Base-by-base conservation (phyloP, 1,140 invertebrate species). In the Orius insidiosus region DNA sequence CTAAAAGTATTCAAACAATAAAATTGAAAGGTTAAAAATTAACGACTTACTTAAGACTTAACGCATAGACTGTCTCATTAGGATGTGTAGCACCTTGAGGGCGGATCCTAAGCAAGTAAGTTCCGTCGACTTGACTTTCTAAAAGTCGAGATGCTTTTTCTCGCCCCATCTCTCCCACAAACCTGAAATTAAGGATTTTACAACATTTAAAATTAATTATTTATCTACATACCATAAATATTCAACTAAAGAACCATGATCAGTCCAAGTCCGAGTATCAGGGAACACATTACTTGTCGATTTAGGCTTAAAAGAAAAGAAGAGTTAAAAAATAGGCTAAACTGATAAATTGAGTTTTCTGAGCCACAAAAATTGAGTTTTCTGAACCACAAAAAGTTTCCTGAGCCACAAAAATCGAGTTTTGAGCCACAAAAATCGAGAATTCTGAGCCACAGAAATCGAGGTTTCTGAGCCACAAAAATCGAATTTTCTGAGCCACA, bases 91-190 rank as follows among this genome's bases (percentile, higher is more conserved):
- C 60, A 39, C 65, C 68, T 45, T 72, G 68, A 18, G 83, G 80
- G 44, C 86, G 74, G 47, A 88, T 77, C 38, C 90, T 67, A 38
- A 96, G 68, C 57, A 95, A 70, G 65, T 86, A 95, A 1, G 89
- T 90, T 48, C 89, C 88, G 63, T 87, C 76, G 52, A 79, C 74
- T 34, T 86, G 71, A 35, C 71, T 66, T 60, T 88, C 79, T 31
- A 95, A 63, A 35, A 78, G 73, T 47, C 68, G 66, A n/a, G 79
- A 74, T 5, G 89, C 89, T 44, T 67, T 71, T 52, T 86, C 80
- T 48, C 89, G 69, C 11, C 81, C 80, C 85, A 92, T 88, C 64
- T 82, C 80, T 14, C 85, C 85, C 24, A 86, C 86, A 66, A 83
- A 85, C 80, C 74, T 68, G 37, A 8, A 45, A 44, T 11, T 32